These are phyloP conservation scores for Datnioides undecimradiatus DNA, from an alignment of 2,113 vertebrate genomes.

Conservation along the genomic window DNA sequence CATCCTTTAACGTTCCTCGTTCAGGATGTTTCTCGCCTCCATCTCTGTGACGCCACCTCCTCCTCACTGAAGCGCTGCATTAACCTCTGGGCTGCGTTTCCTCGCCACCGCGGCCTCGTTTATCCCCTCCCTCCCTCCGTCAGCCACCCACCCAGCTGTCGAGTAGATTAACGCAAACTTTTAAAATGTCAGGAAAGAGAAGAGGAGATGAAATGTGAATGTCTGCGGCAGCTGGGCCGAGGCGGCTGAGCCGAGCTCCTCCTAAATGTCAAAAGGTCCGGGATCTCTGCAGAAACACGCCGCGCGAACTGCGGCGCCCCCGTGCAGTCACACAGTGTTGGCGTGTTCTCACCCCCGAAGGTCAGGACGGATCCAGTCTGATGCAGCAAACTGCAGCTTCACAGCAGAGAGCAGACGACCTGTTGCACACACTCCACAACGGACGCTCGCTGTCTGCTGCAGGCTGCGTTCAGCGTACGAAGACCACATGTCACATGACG, in stretches of 20 bases:
- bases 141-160: conserved; percentile 10
- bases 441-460: too few species aligned
- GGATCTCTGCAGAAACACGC: background rate
- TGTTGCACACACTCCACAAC: background rate
- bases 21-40: too few species aligned
- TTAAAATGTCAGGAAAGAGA: conserved; percentile 37
- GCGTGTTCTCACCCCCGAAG: conserved; percentile 2
- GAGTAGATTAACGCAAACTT: background rate
- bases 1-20: too few species aligned
- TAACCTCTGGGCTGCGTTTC: background rate
- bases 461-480: too few species aligned
- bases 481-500: too few species aligned
- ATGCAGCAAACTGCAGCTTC: background rate
- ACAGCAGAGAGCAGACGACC: background rate
- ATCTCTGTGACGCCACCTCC: too few species aligned
- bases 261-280: conserved; percentile 30
- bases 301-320: background rate
- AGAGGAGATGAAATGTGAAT: conserved; percentile 10
- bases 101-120: background rate
- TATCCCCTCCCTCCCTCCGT: background rate
- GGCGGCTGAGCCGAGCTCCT: background rate
- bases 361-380: background rate
- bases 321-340: background rate
- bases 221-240: conserved; percentile 27
- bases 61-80: too few species aligned